A percentile compares a stretch with the other conserved stretches of the same genome.
phyloP scores from a whole-genome alignment of 1,140 invertebrate genomes.

The Orchesella cincta region DNA sequence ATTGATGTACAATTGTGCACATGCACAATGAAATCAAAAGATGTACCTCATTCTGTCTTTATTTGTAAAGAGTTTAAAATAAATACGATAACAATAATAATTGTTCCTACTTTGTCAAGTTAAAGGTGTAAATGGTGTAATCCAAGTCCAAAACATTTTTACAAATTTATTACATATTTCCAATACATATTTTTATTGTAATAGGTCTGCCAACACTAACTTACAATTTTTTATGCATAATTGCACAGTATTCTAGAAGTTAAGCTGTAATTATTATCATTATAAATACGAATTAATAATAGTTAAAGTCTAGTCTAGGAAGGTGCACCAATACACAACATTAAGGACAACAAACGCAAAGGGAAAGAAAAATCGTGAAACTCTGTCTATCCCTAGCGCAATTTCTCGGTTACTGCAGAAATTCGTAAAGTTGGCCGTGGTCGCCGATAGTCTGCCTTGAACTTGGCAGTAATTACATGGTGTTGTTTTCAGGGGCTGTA shows the following conservation, averaged over 20 bases:
- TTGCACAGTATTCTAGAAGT: too few relatives aligned
- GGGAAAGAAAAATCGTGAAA: constrained; percentile 83
- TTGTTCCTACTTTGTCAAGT: neutral
- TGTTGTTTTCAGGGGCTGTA: constrained; percentile 58
- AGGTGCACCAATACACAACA: constrained; percentile 84
- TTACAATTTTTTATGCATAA: too few relatives aligned
- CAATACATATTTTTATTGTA: too few relatives aligned
- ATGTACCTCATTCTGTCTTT: too few relatives aligned
- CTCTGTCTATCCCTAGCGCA: constrained; percentile 80
- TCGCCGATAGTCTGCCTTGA: constrained; percentile 45
- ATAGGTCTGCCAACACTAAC: too few relatives aligned
- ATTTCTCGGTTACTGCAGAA: constrained; percentile 81
- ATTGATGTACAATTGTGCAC: neutral
- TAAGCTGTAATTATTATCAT: too few relatives aligned
- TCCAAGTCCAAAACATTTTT: too few relatives aligned
- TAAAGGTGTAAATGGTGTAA: too few relatives aligned
- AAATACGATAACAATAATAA: neutral
- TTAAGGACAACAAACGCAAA: constrained; percentile 85
- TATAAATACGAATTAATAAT: too few relatives aligned
- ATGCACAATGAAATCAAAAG: neutral
- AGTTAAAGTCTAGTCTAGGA: constrained; percentile 59
- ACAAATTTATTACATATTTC: too few relatives aligned
- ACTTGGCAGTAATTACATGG: constrained; percentile 55
- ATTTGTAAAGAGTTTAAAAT: neutral
- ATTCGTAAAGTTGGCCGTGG: constrained; percentile 73